Conservation (phyloP, 2,113 vertebrate genomes). For the Myxocyprinus asiaticus region DNA sequence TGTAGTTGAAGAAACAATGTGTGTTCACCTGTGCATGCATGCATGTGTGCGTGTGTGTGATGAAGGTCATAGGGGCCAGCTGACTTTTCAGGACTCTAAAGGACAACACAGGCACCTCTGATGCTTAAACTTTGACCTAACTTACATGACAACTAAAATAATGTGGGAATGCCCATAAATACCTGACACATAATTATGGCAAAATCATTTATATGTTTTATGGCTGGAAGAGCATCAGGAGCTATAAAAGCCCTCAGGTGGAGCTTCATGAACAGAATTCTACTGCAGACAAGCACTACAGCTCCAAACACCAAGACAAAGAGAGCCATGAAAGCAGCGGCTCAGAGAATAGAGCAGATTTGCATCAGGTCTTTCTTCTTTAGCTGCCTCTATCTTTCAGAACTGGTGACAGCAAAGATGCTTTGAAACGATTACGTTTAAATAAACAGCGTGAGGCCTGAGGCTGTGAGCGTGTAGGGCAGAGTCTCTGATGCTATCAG, state of each 20-base stretch:
- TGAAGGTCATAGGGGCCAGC: too few relatives aligned
- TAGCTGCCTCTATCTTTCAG: conserved; percentile 42
- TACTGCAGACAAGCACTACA: conserved; percentile 24
- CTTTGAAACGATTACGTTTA: conserved; percentile 51
- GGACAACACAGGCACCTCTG: not conserved
- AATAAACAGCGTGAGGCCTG: conserved; percentile 44
- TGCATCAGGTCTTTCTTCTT: conserved; percentile 44
- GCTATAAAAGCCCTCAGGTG: conserved; percentile 29
- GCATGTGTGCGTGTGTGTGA: too few relatives aligned
- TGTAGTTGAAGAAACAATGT: too few relatives aligned
- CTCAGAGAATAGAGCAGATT: conserved; percentile 27
- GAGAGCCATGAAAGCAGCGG: conserved; percentile 28
- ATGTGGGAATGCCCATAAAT: conserved; percentile 9
- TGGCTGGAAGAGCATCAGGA: conserved; percentile 18
- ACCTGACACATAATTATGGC: conserved; percentile 2
- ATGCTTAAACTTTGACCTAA: not conserved
- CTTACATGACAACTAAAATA: conserved; percentile 2
- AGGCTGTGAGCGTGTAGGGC: conserved; percentile 38
- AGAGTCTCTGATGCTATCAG: conserved; percentile 46
- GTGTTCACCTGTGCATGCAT: too few relatives aligned
- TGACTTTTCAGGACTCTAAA: too few relatives aligned
- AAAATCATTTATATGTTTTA: conserved; percentile 19
- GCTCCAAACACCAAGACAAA: conserved; percentile 36
- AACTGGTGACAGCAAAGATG: conserved; percentile 48
- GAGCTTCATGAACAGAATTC: conserved; percentile 34